Percentiles rank a stretch among this genome's conserved stretches.
Conservation (phyloP, 2,113 vertebrate genomes). For the Poeciliopsis prolifica region DNA sequence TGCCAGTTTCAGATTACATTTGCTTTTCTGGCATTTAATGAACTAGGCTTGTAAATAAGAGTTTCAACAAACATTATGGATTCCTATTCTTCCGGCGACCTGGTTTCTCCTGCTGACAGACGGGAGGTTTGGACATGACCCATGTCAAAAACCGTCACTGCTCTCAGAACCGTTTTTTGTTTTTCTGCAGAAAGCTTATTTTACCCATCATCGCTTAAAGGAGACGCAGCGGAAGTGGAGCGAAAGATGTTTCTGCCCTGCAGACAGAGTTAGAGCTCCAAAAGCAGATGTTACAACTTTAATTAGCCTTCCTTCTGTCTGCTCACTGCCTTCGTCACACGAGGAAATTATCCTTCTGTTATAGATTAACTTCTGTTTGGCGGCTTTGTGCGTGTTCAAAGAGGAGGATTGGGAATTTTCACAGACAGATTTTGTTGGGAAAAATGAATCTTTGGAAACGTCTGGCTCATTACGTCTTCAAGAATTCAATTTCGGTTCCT, state of each 20-base stretch:
- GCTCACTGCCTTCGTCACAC: slow-evolving; percentile 56
- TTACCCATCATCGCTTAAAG: slow-evolving; percentile 38
- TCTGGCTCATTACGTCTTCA: not conserved
- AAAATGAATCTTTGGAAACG: slow-evolving; percentile 19
- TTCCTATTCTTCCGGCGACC: not conserved
- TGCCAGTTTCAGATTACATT: not conserved
- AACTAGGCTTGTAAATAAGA: not conserved
- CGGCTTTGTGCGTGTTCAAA: slow-evolving; percentile 31
- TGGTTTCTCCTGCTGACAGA: not conserved
- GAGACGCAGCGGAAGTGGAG: slow-evolving; percentile 57
- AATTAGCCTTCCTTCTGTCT: slow-evolving; percentile 68
- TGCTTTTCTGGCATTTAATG: not conserved
- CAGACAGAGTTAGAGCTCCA: slow-evolving; percentile 57
- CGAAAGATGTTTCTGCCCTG: slow-evolving; percentile 48
- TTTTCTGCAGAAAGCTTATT: slow-evolving; percentile 33
- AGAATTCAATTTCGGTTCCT: slow-evolving; percentile 48
- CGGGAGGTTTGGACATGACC: not conserved
- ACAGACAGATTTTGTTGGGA: slow-evolving; percentile 18
- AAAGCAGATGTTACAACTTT: slow-evolving; percentile 75
- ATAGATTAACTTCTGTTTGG: slow-evolving; percentile 57
- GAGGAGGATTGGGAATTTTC: slow-evolving; percentile 45
- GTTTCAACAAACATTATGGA: no score
- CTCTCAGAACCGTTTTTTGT: not conserved
- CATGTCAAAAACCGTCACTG: not conserved
- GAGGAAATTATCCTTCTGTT: slow-evolving; percentile 55